Evolutionary conservation across 2,797 vertebrate species (phyloP), one percentile per base, ranked within the genome.

Genomic region (Anableps anableps): DNA sequence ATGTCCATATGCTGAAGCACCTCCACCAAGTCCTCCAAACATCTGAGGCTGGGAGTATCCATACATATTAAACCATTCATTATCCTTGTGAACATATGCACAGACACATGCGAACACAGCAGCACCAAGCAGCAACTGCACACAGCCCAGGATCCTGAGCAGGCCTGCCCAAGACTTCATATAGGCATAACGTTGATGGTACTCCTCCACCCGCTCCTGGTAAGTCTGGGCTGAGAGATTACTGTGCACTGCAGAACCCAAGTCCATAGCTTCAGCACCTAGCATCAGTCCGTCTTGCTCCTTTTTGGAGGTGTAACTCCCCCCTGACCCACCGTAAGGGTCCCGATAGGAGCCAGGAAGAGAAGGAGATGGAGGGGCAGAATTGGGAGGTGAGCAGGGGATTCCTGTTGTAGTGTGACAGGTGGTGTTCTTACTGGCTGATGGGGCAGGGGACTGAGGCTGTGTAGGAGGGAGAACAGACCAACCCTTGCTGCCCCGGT

Each of bases 81-180:
- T 99, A 93, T 99, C 99, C 92, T 99, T 99, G 91, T 99, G 97
- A 74, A 99, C 93, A 31, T 99, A 99, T 0, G 99, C 98, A 0
- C 97, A 99, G 81, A 99, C 96, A 21, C 98, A 99, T 43, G 99
- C 99, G 2, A 99, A 99, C 73, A 99, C 96, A 0, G 95, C 97
- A 0, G 97, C 97, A 0, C 98, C 99, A 72, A 99, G 91, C 31
- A 99, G 96, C 86, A 99, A 95, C 92, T 99, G 93, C 0, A 94
- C 94, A 38, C 96, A 96, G 0, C 96, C 95, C 77, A 99, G 96
- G 68, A 99, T 97, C 74, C 99, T 91, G 76, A 99, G 96, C 85
- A 99, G 95, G 8, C 99, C 99, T 0, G 98, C 94, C 98, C 98
- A 99, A 2, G 98, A 99, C 94, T 98, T 99, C 98, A 99, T 98